phyloP scores from a whole-genome alignment of 2,113 vertebrate species.

The Alaudala cheleensis region DNA sequence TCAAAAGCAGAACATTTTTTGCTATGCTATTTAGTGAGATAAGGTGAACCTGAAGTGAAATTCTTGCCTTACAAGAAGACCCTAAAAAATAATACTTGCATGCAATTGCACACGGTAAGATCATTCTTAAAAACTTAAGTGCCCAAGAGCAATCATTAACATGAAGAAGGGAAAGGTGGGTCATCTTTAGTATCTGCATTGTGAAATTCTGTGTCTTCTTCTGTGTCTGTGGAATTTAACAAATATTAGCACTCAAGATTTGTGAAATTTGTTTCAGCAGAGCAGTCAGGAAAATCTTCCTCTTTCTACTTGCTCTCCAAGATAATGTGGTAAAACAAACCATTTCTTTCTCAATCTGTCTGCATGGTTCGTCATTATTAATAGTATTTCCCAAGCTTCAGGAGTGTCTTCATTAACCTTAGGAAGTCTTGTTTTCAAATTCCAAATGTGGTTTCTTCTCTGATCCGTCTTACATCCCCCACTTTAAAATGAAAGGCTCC shows the following conservation, averaged over 20 bases:
- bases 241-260: background rate
- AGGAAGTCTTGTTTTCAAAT: constrained; percentile 39
- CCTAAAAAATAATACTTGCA: background rate
- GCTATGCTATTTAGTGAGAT: background rate
- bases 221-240: constrained; percentile 22
- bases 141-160: background rate
- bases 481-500: constrained; percentile 60
- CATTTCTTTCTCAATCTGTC: constrained; percentile 33
- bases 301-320: constrained; percentile 28
- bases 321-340: background rate
- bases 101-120: background rate
- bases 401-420: constrained; percentile 49
- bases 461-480: constrained; percentile 40
- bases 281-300: background rate
- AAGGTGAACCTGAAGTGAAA: background rate
- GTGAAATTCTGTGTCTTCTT: background rate
- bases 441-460: constrained; percentile 53
- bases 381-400: constrained; percentile 36
- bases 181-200: background rate
- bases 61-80: background rate
- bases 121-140: background rate
- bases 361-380: constrained; percentile 23
- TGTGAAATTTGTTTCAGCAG: background rate
- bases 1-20: background rate
- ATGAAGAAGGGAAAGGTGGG: background rate